Base-by-base conservation (phyloP, 35 echinoderm and acorn worm genomes). In the Ophioderma brevispina region DNA sequence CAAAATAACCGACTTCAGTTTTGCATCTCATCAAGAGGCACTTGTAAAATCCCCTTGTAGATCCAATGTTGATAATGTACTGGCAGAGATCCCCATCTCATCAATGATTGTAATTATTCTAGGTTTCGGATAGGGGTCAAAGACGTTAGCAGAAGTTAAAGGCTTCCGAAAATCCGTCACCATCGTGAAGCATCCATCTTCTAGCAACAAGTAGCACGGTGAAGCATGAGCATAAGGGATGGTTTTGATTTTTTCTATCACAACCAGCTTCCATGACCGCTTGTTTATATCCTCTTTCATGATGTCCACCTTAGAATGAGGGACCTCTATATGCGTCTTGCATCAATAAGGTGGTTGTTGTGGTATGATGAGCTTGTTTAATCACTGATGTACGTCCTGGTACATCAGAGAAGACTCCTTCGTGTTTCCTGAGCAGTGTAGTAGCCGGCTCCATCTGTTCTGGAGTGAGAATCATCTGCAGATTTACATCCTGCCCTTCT, bases 111-210 rank as follows among this genome's bases (percentile, higher is more conserved):
- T 33, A 56, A 90, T 75, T 32, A 91, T 77, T 55, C 49, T 91
- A 13, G 82, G 93, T 82, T 87, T 85, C 19, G 93, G 93, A 52
- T 86, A 94, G n/a, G 88, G 82, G 50, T 94, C 93, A 79, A 37
- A 37, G 56, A 91, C 90, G 36, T 88, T 86, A 41, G 76, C 41
- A 63, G 64, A 8, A 17, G 17, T 46, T 46, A n/a, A 46, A 46
- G 41, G 17, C 41, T 4, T 46, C n/a, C 41, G 41, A 46, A 46
- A 46, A 46, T 46, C 41, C 17, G 41, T 46, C 17, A 46, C 41
- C 41, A 46, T 46, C 41, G 5, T 46, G 5, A 17, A 4, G 17
- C 35, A 84, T 76, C 89, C 94, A 52, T 92, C 94, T 81, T 80
- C 70, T 92, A 38, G 81, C 76, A 13, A 96, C 84, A 37, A 85